These are phyloP conservation scores for Chrysogorgia sp. DNA, from an alignment of 92 coral and sea anemone species.

Conservation along the genomic window DNA sequence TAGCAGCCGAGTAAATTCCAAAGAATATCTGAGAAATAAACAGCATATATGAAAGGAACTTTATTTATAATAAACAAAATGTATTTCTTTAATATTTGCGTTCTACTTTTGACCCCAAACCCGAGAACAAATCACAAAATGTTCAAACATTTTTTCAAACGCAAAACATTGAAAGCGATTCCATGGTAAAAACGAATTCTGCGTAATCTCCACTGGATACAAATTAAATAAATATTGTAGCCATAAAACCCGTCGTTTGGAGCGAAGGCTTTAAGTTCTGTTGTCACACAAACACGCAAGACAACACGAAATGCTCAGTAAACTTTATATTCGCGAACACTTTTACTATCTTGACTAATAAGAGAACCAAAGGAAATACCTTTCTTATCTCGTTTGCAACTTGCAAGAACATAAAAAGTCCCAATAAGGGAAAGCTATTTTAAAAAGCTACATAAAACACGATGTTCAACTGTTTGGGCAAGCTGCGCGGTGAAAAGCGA, in stretches of 20 bases:
- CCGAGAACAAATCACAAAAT: too few relatives aligned
- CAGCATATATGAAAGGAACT: background rate
- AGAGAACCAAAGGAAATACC: too few relatives aligned
- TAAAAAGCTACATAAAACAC: too few relatives aligned
- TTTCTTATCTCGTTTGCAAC: too few relatives aligned
- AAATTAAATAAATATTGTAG: slow-evolving; percentile 10
- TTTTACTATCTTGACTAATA: too few relatives aligned
- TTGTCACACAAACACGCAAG: slow-evolving; percentile 40
- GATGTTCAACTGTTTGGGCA: background rate
- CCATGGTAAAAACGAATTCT: background rate
- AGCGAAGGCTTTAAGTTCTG: background rate
- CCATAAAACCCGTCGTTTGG: background rate
- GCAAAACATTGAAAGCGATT: background rate
- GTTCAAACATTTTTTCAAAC: too few relatives aligned
- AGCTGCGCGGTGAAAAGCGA: too few relatives aligned
- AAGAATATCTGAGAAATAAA: background rate
- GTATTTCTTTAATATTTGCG: background rate
- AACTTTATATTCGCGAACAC: too few relatives aligned
- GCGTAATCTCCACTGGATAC: background rate
- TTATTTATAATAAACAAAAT: background rate
- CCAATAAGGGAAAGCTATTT: too few relatives aligned
- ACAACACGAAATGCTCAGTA: slow-evolving; percentile 22
- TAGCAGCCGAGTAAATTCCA: background rate
- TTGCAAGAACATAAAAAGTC: too few relatives aligned
- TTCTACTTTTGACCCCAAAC: too few relatives aligned